These are phyloP conservation scores for Venturia canescens DNA, from an alignment of 1,140 invertebrate genomes.

Conservation along the genomic window DNA sequence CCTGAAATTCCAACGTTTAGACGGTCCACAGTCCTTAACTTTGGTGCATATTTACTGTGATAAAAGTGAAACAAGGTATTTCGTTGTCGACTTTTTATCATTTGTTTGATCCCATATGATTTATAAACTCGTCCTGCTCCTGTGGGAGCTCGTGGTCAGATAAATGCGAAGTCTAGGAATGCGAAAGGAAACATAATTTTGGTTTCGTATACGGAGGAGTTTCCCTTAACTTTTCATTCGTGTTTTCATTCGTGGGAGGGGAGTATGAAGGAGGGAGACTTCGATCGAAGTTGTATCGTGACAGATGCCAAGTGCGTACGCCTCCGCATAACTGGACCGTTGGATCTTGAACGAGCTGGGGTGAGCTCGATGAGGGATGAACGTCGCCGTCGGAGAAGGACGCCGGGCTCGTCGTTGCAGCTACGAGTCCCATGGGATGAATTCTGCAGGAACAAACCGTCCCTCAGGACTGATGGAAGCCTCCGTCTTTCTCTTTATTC, in stretches of 20 bases:
- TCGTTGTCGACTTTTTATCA: no score
- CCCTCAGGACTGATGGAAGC: slow-evolving; percentile 57
- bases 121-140: no score
- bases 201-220: not conserved
- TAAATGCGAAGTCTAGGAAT: no score
- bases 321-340: slow-evolving; percentile 37
- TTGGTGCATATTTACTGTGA: no score
- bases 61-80: no score
- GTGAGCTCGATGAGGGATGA: slow-evolving; percentile 17
- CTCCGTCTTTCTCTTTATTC: not conserved
- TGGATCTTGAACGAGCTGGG: slow-evolving; percentile 19
- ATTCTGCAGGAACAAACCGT: slow-evolving; percentile 71
- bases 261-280: slow-evolving; percentile 49
- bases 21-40: no score
- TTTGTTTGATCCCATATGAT: no score
- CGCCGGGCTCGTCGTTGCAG: slow-evolving; percentile 35
- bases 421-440: slow-evolving; percentile 66
- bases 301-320: slow-evolving; percentile 68
- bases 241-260: slow-evolving; percentile 32
- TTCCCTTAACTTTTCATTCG: not conserved
- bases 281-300: slow-evolving; percentile 55
- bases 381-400: not conserved
- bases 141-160: no score
- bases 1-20: no score
- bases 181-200: not conserved